A percentile compares a stretch with the other conserved stretches of the same genome.
phyloP scores from a whole-genome alignment of 2,113 vertebrate genomes.

The Cyprinodon tularosa region DNA sequence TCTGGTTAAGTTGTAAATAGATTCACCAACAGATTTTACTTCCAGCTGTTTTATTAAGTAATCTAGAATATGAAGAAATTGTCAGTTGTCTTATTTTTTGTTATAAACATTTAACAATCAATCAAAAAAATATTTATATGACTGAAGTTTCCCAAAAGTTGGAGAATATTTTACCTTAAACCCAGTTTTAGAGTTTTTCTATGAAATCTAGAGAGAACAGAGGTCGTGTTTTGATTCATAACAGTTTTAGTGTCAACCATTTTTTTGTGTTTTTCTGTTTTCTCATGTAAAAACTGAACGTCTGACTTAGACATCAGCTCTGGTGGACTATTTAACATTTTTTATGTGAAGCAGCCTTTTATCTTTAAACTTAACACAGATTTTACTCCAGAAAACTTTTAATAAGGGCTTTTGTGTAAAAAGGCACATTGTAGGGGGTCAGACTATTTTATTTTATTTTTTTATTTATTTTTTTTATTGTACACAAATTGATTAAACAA shows the following conservation, averaged over 20 bases:
- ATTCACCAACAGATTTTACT: slow-evolving; percentile 15
- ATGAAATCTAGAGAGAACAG: neutral
- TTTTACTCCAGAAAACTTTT: neutral
- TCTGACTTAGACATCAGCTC: neutral
- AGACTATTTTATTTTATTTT: too few relatives aligned
- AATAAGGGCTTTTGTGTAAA: neutral
- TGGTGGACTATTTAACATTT: neutral
- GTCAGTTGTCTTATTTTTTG: neutral
- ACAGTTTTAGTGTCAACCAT: too few relatives aligned
- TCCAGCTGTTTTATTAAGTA: slow-evolving; percentile 26
- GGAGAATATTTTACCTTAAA: too few relatives aligned
- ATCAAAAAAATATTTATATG: neutral
- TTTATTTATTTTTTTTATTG: too few relatives aligned
- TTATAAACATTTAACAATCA: neutral
- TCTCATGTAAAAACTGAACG: neutral
- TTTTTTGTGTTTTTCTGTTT: neutral
- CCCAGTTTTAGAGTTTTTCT: neutral
- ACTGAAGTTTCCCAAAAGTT: neutral
- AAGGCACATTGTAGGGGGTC: neutral
- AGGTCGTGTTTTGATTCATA: neutral
- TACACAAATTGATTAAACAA: too few relatives aligned
- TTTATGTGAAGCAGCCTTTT: neutral
- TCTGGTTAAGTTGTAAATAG: slow-evolving; percentile 53
- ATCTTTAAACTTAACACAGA: neutral
- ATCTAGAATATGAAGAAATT: neutral